Percentiles rank a stretch among this genome's conserved stretches.
phyloP scores from a whole-genome alignment of 2,797 vertebrate species.

The Lophotriccus pileatus region DNA sequence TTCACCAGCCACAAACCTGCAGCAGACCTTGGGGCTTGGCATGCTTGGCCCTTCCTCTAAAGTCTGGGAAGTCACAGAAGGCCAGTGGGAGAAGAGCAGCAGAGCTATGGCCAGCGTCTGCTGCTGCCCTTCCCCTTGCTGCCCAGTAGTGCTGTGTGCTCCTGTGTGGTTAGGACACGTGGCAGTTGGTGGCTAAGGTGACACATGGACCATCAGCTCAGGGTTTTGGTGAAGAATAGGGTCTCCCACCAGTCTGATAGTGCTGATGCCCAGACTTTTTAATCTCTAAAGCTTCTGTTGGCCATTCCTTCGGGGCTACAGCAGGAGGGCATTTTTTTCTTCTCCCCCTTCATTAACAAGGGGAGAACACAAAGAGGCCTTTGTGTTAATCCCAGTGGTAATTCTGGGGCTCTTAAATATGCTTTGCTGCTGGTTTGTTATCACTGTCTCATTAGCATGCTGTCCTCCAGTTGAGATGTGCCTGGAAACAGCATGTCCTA shows the following conservation, averaged over 20 bases:
- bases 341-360: neutral
- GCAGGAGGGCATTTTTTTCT: neutral
- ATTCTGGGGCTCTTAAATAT: slow-evolving; percentile 25
- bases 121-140: neutral
- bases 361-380: slow-evolving; percentile 7
- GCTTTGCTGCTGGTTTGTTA: neutral
- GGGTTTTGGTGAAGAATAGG: neutral
- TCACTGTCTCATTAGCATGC: slow-evolving; percentile 39
- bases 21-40: neutral
- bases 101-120: neutral
- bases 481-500: neutral
- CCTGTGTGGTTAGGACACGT: neutral
- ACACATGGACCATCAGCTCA: neutral
- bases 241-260: neutral
- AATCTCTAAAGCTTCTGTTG: neutral
- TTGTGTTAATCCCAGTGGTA: slow-evolving; percentile 46
- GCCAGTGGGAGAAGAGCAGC: neutral
- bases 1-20: neutral
- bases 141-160: accelerated
- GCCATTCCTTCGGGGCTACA: neutral
- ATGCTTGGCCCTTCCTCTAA: neutral
- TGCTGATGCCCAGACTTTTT: neutral
- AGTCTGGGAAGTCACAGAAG: neutral
- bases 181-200: neutral
- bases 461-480: neutral